Base-by-base conservation (phyloP, 2,888 invertebrate species). In the Mythimna ferrago region DNA sequence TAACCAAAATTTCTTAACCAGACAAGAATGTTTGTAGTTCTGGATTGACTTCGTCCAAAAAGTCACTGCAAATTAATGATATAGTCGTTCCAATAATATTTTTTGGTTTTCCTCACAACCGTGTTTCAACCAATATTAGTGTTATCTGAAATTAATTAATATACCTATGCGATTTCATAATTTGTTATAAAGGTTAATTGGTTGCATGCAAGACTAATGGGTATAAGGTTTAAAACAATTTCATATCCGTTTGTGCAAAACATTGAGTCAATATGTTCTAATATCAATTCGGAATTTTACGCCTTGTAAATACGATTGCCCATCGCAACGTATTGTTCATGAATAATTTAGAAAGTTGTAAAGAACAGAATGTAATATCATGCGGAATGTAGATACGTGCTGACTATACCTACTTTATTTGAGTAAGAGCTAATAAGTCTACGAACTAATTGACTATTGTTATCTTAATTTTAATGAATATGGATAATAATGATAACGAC, bases 331-430 rank as follows among this genome's bases (percentile, higher is more conserved):
- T 82, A 77, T 78, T 75, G 81, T 86, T 88, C 87, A 87, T 91
- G 92, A 90, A 91, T 89, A 91, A 86, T 90, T 92, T 93, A 93
- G 93, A 93, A 93, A 93, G 93, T 92, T 69, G 80, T 78, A 77
- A 77, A 73, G 71, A 85, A 77, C 73, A 71, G 84, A 86, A 82
- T 82, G 85, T 74, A 74, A 71, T 74, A 72, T 76, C 62, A 76
- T 63, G 66, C 70, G 73, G 75, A 77, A 84, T 79, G 76, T 78
- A 77, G 76, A 78, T 66, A 78, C 73, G 66, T 32, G 69, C 65
- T 74, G 67, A 80, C 60, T 57, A 71, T 68, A 79, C 56, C 64
- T 72, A 80, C 58, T 68, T 71, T 80, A 62, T 73, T 67, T 70
- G 44, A 68, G 32, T 71, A 66, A 54, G 32, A 35, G 54, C 21